Base-by-base conservation (phyloP, 2,797 vertebrate genomes). In the Chloroceryle inda region DNA sequence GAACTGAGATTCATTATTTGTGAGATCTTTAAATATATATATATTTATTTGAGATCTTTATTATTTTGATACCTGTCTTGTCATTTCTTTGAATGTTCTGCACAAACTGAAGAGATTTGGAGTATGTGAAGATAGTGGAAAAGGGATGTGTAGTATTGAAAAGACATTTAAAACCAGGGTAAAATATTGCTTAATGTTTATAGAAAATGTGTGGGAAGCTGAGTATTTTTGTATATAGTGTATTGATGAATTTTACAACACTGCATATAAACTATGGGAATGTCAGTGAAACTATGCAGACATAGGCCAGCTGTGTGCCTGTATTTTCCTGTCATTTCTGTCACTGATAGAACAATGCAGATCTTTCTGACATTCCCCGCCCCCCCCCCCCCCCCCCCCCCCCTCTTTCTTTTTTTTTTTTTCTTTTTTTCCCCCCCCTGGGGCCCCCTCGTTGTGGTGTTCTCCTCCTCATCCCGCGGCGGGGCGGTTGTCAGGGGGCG, bases 191-290 rank as follows among this genome's bases (percentile, higher is more conserved):
- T 69, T 80, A 62, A 63, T 63, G 88, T 84, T 95, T 90, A 79
- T 62, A 88, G 49, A 83, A 80, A 68, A 92, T 44, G 49, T 86
- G 79, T 81, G 91, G 83, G 90, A 94, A 89, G 80, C 35, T 64
- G 73, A 78, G 59, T 95, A 69, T 89, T 96, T 40, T 92, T 96
- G 81, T 95, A 44, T 95, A 79, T 91, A 87, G 35, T 78, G 56
- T 75, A 37, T 49, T 83, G 82, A 92, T 94, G 29, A 91, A 42
- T 95, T 96, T 95, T 94, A 67, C 76, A 92, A 49, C 37, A 45
- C 35, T 0, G 1, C 20, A 23, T 73, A 33, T 78, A 85, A 89
- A 83, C 79, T 63, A 31, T 61, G 66, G 50, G 40, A 67, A 91
- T 27, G 91, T 72, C 71, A 94, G 24, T 86, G 73, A 94, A 92